Evolutionary conservation across 2,797 vertebrate genomes (phyloP), one percentile per base, ranked within the genome.

Genomic region (Cyclura pinguis): DNA sequence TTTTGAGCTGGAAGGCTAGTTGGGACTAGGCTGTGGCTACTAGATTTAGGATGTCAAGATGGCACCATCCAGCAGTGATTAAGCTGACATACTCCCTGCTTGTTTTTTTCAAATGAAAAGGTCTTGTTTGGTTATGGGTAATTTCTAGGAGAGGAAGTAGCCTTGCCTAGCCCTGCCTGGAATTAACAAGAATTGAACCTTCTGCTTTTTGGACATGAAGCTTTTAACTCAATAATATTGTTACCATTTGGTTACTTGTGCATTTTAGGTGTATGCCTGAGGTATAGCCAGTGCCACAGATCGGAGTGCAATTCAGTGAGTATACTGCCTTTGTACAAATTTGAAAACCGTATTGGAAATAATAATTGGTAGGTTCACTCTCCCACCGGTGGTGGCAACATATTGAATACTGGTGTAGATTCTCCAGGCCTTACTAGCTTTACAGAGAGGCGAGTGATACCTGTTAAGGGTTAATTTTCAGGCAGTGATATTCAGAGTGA

Each of bases 401-500:
- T 80, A n/a, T 62, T 89, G 72, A 52, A 81, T 57, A 82, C 50
- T 72, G 24, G 5, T 64, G 13, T 73, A 24, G 32, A 64, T 67
- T 77, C 6, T 64, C 22, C 9, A 22, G 50, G 47, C 24, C 24
- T 42, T 81, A 27, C 35, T 72, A 76, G 64, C 13, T 50, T 38
- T 47, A 59, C 10, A 14, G 5, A 22, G 16, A 18, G 24, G 13
- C 4, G 14, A 4, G 12, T 38, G 3, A 27, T 35, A 16, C 64
- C 29, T 69, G 27, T 52, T 38, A 91, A 87, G 74, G 57, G 59
- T 32, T 69, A 87, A 77, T 87, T 67, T 77, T 80, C 85, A 52
- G 13, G 18, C 22, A 47, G 1, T 35, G 47, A 52, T 38, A 64
- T 52, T 76, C 38, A 62, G 32, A 67, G 77, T 67, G 24, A 38